Base-by-base conservation (phyloP, 1,140 invertebrate genomes). In the Sarcophaga bullata region DNA sequence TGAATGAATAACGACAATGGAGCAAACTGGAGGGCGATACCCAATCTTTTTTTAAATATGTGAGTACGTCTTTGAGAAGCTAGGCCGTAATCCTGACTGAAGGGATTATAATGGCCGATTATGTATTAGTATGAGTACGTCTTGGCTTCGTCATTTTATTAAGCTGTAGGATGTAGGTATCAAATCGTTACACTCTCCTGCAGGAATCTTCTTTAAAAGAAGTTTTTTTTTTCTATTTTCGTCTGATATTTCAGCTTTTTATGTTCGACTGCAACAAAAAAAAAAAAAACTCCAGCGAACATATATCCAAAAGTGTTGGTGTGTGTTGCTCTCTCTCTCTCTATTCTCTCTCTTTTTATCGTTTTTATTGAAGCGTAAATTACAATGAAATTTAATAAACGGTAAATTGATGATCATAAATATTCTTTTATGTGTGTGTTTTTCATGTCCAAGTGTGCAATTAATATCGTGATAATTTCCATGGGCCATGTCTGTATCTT, bases 371-470 rank as follows among this genome's bases (percentile, higher is more conserved):
- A 80, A 19, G 19, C 48, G 80, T 80, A 80, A 80, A 80, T 80
- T 80, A 80, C 49, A 50, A 80, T 80, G 46, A 80, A 80, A 80
- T 58, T 80, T 80, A 80, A 80, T 52, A 50, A 80, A 80, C 80
- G 80, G 80, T 80, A 80, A 80, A 80, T 80, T 80, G n/a, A 80
- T 49, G 49, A 49, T 19, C 46, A 80, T 80, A 80, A 80, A 80
- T 80, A n/a, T 49, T 54, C 13, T n/a, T 78, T 17, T 46, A n/a
- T n/a, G 8, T 78, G 75, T n/a, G 9, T 73, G n/a, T n/a, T n/a
- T 73, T 76, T 48, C 47, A 50, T 50, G 46, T 48, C 25, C 3
- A 13, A 19, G 25, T 37, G 25, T 37, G 25, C 25, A 37, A 37
- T 37, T n/a, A 37, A 37, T 37, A 37, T 37, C 25, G 25, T 37